These are phyloP conservation scores for Henricia sp. DNA, from an alignment of 53 echinoderm and acorn worm species.

Conservation along the genomic window DNA sequence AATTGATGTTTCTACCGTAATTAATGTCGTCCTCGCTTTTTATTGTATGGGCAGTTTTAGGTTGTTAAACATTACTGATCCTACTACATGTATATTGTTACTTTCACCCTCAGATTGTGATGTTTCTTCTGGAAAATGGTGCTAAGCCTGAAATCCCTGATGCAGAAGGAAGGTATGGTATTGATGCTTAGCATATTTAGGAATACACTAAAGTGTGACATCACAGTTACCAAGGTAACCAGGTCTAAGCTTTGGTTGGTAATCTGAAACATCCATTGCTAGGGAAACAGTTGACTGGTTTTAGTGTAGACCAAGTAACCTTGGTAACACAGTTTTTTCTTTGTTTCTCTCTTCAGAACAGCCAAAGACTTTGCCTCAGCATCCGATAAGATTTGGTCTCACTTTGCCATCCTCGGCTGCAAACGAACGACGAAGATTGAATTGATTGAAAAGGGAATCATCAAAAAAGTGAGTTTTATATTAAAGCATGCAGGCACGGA, in stretches of 20 bases:
- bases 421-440: constrained; percentile 79
- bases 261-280: no score
- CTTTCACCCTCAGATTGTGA: constrained; percentile 78
- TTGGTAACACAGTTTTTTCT: neutral
- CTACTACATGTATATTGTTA: neutral
- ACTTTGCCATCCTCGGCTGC: constrained; percentile 92
- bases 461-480: constrained; percentile 96
- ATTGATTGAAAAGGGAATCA: constrained; percentile 86
- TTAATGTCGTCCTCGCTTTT: no score
- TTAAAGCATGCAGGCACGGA: no score
- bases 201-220: neutral
- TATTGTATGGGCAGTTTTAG: no score
- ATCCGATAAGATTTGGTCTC: constrained; percentile 97
- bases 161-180: constrained; percentile 85
- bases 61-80: no score
- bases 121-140: constrained; percentile 85
- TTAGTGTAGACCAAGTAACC: no score
- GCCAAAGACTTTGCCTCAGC: constrained; percentile 98
- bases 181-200: neutral
- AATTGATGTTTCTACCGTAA: no score
- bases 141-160: constrained; percentile 92
- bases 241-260: neutral
- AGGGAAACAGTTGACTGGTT: no score
- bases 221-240: neutral
- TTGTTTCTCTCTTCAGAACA: constrained; percentile 66